Evolutionary conservation across 2,797 vertebrate genomes (phyloP), one percentile per base, ranked within the genome.

Genomic region (Karalla daura): DNA sequence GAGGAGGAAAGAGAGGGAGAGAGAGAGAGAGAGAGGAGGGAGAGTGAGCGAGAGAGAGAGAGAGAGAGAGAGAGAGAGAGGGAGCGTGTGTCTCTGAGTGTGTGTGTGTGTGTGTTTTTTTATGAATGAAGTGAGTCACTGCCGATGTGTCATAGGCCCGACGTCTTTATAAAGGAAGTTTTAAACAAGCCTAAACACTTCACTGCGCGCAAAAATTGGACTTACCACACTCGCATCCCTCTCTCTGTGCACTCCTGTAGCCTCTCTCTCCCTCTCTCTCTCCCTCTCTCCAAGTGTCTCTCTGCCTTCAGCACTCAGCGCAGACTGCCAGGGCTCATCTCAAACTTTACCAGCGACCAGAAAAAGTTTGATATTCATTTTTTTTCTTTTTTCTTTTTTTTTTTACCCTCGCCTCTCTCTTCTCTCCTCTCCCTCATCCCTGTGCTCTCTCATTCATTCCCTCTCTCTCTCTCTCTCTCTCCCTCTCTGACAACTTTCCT

Each of bases 171-270:
- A 95, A 95, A 94, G 93, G 92, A 93, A 93, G 93, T 94, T 94
- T 94, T 94, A 94, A 95, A 95, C 94, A 95, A 94, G 94, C 93
- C 94, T 94, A 94, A 95, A 95, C 94, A 94, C 92, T 95, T 94
- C 93, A 94, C 93, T 92, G 89, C 92, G 92, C 93, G 93, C 92
- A 94, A 93, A 92, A 93, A 91, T 94, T 92, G 91, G 90, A 93
- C 94, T 90, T 91, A 92, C 73, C 85, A 89, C 91, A 90, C 91
- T 93, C 90, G 90, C 92, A 93, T 93, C 91, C 86, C 86, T 90
- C 91, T 91, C 90, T 91, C 83, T 88, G n/a, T n/a, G 75, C 78
- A 86, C 33, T 67, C 62, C 89, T 82, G 79, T 83, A 65, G 75
- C 74, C 83, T 75, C 80, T 82, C 78, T 76, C 76, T 80, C 63